These are phyloP conservation scores for Stegodyphus mimosarum DNA, from an alignment of 1,140 invertebrate species.

Conservation along the genomic window DNA sequence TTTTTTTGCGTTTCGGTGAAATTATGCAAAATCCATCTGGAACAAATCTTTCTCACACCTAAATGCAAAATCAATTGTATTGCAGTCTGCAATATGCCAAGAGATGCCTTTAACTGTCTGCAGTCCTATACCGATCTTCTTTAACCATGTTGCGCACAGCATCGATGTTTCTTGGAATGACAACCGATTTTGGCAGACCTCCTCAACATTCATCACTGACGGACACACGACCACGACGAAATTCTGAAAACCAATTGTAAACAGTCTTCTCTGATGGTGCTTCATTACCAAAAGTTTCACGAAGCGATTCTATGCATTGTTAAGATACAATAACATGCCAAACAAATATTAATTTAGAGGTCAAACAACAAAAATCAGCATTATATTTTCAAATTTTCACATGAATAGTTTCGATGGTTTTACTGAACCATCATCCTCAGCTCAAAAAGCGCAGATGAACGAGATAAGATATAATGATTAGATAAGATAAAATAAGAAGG, in stretches of 20 bases:
- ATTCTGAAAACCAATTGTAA: constrained; percentile 12
- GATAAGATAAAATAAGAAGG: too few species aligned
- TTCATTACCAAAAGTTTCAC: neutral
- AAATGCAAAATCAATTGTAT: constrained; percentile 64
- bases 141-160: constrained; percentile 63
- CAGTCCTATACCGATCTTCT: constrained; percentile 63
- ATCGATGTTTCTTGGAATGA: constrained; percentile 61
- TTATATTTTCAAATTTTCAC: too few species aligned
- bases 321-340: too few species aligned
- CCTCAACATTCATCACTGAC: constrained; percentile 58
- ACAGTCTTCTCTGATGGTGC: neutral
- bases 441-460: too few species aligned
- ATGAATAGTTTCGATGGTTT: too few species aligned
- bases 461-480: too few species aligned
- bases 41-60: constrained; percentile 63
- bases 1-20: neutral
- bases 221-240: constrained; percentile 15
- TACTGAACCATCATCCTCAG: too few species aligned
- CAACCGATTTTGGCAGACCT: constrained; percentile 63
- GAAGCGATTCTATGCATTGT: neutral
- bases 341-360: too few species aligned
- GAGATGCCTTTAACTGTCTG: constrained; percentile 29
- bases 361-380: too few species aligned
- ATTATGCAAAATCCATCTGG: constrained; percentile 1
- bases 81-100: constrained; percentile 61